Conservation (phyloP, 2,113 vertebrate species). For the Atractosteus spatula region DNA sequence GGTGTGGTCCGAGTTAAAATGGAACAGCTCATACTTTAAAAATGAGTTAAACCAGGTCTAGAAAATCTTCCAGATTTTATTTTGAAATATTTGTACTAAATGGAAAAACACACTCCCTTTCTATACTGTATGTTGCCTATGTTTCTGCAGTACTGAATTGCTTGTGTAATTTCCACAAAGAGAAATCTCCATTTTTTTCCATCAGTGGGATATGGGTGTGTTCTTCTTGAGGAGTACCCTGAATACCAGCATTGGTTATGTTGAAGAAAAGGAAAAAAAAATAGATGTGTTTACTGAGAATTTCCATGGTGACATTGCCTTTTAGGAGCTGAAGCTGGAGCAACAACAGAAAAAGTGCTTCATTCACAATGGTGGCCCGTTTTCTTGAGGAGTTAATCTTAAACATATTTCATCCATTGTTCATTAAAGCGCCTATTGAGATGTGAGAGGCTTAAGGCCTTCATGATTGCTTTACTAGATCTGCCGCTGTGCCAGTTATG, state of each 20-base stretch:
- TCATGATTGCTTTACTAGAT: neutral
- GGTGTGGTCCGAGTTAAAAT: slow-evolving; percentile 5
- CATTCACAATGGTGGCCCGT: neutral
- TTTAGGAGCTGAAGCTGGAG: neutral
- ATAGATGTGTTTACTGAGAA: too few relatives aligned
- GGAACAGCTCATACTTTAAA: slow-evolving; percentile 24
- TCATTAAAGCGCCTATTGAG: neutral
- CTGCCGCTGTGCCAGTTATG: slow-evolving; percentile 5
- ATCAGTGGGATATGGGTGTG: too few relatives aligned
- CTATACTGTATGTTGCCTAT: neutral
- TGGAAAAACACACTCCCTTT: slow-evolving; percentile 21
- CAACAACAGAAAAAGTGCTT: neutral
- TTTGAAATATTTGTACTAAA: slow-evolving; percentile 19
- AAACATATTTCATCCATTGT: neutral
- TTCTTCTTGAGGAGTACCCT: too few relatives aligned
- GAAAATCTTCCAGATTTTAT: slow-evolving; percentile 19
- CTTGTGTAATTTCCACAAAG: too few relatives aligned
- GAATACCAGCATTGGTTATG: neutral
- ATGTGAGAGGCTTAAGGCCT: neutral
- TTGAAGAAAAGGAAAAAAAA: neutral
- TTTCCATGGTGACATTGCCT: too few relatives aligned
- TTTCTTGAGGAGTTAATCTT: neutral
- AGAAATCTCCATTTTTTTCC: too few relatives aligned
- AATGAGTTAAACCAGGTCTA: slow-evolving; percentile 27
- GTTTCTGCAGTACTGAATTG: neutral